Conservation (phyloP, 2,797 vertebrate genomes). For the Macrochelys suwanniensis region DNA sequence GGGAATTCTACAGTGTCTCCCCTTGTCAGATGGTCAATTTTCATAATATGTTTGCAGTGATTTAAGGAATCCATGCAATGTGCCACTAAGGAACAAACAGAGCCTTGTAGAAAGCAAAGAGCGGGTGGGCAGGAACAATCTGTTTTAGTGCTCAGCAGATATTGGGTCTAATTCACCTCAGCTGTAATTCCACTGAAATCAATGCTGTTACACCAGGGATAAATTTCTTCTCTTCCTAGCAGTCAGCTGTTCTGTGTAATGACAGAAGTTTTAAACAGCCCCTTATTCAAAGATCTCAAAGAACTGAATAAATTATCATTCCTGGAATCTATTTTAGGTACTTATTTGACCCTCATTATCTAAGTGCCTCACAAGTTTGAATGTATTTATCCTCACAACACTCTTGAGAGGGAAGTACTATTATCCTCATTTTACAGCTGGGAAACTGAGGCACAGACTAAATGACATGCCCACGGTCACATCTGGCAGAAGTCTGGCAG, state of each 20-base stretch:
- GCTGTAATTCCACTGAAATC: background rate
- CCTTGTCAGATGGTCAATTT: background rate
- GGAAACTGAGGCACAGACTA: background rate
- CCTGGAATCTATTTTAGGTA: background rate
- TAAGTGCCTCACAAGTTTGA: background rate
- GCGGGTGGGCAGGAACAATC: background rate
- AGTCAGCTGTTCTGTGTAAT: background rate
- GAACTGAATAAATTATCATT: background rate
- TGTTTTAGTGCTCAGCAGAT: background rate
- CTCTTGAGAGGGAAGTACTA: background rate
- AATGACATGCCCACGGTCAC: background rate
- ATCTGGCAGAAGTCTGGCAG: background rate
- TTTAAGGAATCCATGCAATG: background rate
- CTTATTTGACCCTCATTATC: background rate
- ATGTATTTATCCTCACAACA: background rate
- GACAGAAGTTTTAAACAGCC: background rate
- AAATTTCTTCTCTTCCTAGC: background rate
- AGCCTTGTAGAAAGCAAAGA: background rate
- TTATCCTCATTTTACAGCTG: background rate
- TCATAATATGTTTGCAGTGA: background rate
- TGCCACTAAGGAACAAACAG: background rate
- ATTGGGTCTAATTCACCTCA: background rate
- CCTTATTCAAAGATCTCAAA: background rate
- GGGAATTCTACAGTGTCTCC: background rate
- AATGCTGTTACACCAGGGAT: accelerated